phyloP scores from a whole-genome alignment of 2,888 invertebrate genomes.

The Meiosimyza decipiens region DNA sequence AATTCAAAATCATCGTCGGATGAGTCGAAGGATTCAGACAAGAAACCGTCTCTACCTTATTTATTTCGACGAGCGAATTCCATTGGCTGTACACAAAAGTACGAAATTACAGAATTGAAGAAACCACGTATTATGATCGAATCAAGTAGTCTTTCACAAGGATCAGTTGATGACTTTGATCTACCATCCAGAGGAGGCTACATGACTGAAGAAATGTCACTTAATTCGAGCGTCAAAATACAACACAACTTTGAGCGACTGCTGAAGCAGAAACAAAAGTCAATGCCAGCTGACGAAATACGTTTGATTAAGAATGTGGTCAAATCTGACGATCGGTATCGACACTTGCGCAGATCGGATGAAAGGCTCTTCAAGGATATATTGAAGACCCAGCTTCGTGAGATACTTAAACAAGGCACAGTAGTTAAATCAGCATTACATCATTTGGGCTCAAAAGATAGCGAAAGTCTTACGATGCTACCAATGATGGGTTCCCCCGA shows the following conservation, averaged over 20 bases:
- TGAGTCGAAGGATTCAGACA: slow-evolving; percentile 16
- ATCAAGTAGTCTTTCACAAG: slow-evolving; percentile 20
- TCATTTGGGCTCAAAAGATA: slow-evolving; percentile 37
- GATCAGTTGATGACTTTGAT: slow-evolving; percentile 39
- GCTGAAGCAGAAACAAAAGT: slow-evolving; percentile 40
- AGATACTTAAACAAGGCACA: slow-evolving; percentile 50
- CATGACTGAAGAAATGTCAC: slow-evolving; percentile 38
- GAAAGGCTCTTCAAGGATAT: slow-evolving; percentile 51
- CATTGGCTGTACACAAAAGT: too few relatives aligned
- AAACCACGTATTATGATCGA: not conserved
- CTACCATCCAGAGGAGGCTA: not conserved
- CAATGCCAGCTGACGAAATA: slow-evolving; percentile 46
- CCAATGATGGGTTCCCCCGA: not conserved
- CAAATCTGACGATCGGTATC: slow-evolving; percentile 49
- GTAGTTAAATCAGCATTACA: slow-evolving; percentile 48
- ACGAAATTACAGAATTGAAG: too few relatives aligned
- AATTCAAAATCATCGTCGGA: slow-evolving; percentile 46
- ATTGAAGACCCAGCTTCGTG: slow-evolving; percentile 47
- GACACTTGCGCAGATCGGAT: slow-evolving; percentile 45
- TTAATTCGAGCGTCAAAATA: slow-evolving; percentile 40
- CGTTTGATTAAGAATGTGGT: slow-evolving; percentile 49
- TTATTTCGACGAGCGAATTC: too few relatives aligned
- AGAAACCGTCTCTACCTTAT: not conserved
- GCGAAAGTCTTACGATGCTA: slow-evolving; percentile 22
- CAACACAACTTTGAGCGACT: slow-evolving; percentile 46